Percentiles rank a stretch among this genome's conserved stretches.
These are phyloP conservation scores for Drosophila sucinea DNA, from an alignment of 1,140 invertebrate species.

Conservation along the genomic window DNA sequence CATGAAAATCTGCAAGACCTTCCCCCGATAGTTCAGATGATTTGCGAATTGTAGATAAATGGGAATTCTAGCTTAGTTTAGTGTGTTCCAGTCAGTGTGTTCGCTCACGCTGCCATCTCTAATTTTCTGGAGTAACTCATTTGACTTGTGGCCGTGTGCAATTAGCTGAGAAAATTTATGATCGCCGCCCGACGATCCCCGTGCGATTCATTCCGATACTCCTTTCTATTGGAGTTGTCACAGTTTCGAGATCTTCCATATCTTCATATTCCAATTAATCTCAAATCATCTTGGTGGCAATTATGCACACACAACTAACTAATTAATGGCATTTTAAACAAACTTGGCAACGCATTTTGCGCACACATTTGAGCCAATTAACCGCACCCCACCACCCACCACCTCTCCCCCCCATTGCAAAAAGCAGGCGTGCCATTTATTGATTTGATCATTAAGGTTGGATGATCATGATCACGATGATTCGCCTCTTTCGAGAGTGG, in stretches of 20 bases:
- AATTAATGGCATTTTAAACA: constrained; percentile 77
- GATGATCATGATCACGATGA: constrained; percentile 67
- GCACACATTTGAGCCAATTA: constrained; percentile 77
- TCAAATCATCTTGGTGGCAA: constrained; percentile 57
- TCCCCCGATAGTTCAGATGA: no score
- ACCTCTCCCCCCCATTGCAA: constrained; percentile 30
- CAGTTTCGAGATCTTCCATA: constrained; percentile 47
- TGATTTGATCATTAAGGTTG: constrained; percentile 77
- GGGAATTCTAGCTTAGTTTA: no score
- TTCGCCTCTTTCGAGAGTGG: constrained; percentile 28
- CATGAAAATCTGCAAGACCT: background rate
- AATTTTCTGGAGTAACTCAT: constrained; percentile 38
- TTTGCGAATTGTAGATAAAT: no score
- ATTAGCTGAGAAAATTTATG: constrained; percentile 44
- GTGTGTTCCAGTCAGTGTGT: no score
- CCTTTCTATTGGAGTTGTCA: constrained; percentile 51
- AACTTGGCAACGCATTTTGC: constrained; percentile 76
- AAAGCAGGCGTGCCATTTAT: constrained; percentile 68
- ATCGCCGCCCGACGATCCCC: background rate
- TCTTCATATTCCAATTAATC: constrained; percentile 74
- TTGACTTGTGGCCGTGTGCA: constrained; percentile 32
- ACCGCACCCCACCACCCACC: constrained; percentile 24
- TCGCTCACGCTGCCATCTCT: constrained; percentile 17
- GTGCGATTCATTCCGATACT: background rate
- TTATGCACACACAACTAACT: constrained; percentile 49